Evolutionary conservation across 2,113 vertebrate species (phyloP).

Genomic region (Zosterops lateralis): DNA sequence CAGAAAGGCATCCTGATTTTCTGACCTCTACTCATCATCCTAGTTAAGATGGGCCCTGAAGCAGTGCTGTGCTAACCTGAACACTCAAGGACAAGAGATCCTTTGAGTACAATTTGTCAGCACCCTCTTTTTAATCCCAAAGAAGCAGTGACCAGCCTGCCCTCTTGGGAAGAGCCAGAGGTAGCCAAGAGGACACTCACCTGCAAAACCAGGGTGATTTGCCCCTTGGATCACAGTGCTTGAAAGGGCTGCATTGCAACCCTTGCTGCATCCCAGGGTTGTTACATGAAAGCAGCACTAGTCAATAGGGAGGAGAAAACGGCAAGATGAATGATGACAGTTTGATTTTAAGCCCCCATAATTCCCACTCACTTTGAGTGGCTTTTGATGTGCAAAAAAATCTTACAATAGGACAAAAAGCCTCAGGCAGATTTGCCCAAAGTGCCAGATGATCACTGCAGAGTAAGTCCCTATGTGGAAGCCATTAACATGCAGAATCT

Average conservation of each 20-base stretch:
- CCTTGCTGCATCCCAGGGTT: neutral
- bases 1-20: neutral
- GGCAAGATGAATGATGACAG: neutral
- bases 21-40: neutral
- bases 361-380: neutral
- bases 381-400: neutral
- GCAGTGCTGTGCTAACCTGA: neutral
- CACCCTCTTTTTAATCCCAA: neutral
- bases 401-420: neutral
- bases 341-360: neutral
- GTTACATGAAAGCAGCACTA: neutral
- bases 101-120: rapidly evolving
- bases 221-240: neutral
- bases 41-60: neutral
- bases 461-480: neutral
- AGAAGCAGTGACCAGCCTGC: neutral
- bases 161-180: neutral
- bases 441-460: neutral
- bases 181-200: neutral
- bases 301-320: neutral
- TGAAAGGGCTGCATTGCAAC: neutral
- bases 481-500: neutral
- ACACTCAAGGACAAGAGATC: neutral
- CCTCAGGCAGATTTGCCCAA: neutral
- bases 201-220: neutral